Evolutionary conservation across 1,140 invertebrate species (phyloP), one percentile per base, ranked within the genome.

Genomic region (Drosophila arizonae): DNA sequence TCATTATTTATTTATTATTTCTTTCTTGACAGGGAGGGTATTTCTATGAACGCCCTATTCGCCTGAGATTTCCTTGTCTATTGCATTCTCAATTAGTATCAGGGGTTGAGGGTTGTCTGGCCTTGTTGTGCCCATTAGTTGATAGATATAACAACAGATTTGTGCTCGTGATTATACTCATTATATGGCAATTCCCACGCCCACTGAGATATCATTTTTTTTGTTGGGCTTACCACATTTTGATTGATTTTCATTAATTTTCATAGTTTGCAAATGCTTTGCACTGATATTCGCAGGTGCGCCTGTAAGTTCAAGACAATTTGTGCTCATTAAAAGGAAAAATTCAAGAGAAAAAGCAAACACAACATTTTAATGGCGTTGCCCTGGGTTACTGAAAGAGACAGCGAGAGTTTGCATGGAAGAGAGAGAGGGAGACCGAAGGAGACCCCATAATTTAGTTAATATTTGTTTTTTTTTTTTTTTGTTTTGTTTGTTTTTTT

Each of bases 301-400:
- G 76, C 76, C 72, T 64, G 71, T 75, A 86, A 85, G 75, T 75
- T 77, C 81, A 78, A 67, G 64, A 66, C 76, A 88, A 87, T 87
- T 87, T 87, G 36, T 55, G 76, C 76, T 82, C 84, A 87, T 87
- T 87, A 87, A 87, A 82, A 76, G 56, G 39, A 71, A 65, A 87
- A 79, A 82, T 78, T 76, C 24, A 70, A 45, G 51, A 56, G 69
- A 87, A 81, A 81, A 79, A 61, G 17, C 36, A 39, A 39, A 39
- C 11, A 17, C 52, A 46, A 48, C 67, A 61, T 71, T 64, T 71
- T 66, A 87, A 87, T 81, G 71, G 70, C 48, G 81, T 85, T 68
- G 81, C 81, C 76, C 69, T 79, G 76, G 72, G 82, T 78, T 71
- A 82, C 79, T 60, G 9, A 70, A 21, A 60, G 28, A n/a, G 56